phyloP scores from a whole-genome alignment of 2,113 vertebrate genomes.

The Saimiri boliviensis region DNA sequence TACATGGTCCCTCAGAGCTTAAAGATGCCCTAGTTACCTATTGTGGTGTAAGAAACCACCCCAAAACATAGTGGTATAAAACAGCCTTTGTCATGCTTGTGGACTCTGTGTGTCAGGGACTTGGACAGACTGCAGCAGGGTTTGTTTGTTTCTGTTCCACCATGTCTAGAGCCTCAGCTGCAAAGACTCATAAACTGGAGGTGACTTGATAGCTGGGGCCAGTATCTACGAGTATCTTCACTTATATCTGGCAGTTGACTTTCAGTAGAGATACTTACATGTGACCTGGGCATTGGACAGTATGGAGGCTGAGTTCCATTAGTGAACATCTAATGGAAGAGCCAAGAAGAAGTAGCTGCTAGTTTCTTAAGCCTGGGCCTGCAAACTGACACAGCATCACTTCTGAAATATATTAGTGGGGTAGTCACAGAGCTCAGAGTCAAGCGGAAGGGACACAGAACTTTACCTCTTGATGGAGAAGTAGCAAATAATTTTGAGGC shows the following conservation, averaged over 20 bases:
- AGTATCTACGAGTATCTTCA: neutral
- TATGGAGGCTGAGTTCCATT: neutral
- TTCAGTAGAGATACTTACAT: neutral
- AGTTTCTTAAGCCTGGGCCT: neutral
- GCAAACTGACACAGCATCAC: neutral
- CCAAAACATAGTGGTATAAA: neutral
- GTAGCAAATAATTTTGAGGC: neutral
- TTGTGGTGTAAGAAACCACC: neutral
- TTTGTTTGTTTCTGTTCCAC: slow-evolving; percentile 15
- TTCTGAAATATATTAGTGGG: neutral
- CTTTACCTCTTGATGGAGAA: neutral
- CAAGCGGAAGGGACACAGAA: neutral
- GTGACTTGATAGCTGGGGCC: neutral
- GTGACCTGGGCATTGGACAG: neutral
- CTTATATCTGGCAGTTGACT: neutral
- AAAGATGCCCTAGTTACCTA: neutral
- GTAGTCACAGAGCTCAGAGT: neutral
- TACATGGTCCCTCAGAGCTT: neutral
- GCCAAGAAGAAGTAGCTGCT: slow-evolving; percentile 3
- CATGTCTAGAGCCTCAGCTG: neutral
- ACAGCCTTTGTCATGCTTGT: neutral
- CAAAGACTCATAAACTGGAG: neutral
- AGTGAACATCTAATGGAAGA: neutral
- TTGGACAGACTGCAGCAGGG: neutral
- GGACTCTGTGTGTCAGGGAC: neutral